Conservation (phyloP, 2,888 invertebrate genomes). For the Morpho helenor region DNA sequence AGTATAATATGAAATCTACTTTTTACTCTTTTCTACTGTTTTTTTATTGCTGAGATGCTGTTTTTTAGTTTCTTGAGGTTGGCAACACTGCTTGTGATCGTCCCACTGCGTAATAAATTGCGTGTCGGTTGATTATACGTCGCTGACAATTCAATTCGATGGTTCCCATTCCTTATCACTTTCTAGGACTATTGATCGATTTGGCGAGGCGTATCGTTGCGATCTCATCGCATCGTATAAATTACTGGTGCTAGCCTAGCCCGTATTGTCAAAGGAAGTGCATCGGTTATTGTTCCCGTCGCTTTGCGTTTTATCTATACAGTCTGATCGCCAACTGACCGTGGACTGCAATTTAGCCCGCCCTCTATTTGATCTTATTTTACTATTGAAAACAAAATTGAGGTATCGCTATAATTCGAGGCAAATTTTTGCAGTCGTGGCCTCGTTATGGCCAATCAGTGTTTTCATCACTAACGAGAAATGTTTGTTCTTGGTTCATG, state of each 20-base stretch:
- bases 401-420: slow-evolving; percentile 30
- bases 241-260: slow-evolving; percentile 40
- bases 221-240: slow-evolving; percentile 59
- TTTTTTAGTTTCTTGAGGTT: too few relatives aligned
- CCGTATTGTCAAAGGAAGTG: slow-evolving; percentile 71
- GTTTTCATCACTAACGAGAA: slow-evolving; percentile 16
- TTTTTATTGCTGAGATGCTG: too few relatives aligned
- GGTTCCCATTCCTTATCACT: slow-evolving; percentile 59
- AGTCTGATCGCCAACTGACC: slow-evolving; percentile 49
- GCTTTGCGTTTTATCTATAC: slow-evolving; percentile 59
- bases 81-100: slow-evolving; percentile 1
- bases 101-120: slow-evolving; percentile 33
- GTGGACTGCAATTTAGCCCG: slow-evolving; percentile 61
- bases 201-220: slow-evolving; percentile 58
- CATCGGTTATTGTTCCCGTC: slow-evolving; percentile 73
- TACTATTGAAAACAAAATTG: slow-evolving; percentile 50
- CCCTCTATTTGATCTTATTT: slow-evolving; percentile 47
- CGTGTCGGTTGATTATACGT: slow-evolving; percentile 48
- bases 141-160: slow-evolving; percentile 67
- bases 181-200: slow-evolving; percentile 69
- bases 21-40: too few relatives aligned
- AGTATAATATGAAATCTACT: too few relatives aligned
- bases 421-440: slow-evolving; percentile 28
- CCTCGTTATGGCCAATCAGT: slow-evolving; percentile 19
- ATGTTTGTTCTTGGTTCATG: slow-evolving; percentile 10